Evolutionary conservation across 2,113 vertebrate genomes (phyloP), one percentile per base, ranked within the genome.

Genomic region (Thryonomys swinderianus): DNA sequence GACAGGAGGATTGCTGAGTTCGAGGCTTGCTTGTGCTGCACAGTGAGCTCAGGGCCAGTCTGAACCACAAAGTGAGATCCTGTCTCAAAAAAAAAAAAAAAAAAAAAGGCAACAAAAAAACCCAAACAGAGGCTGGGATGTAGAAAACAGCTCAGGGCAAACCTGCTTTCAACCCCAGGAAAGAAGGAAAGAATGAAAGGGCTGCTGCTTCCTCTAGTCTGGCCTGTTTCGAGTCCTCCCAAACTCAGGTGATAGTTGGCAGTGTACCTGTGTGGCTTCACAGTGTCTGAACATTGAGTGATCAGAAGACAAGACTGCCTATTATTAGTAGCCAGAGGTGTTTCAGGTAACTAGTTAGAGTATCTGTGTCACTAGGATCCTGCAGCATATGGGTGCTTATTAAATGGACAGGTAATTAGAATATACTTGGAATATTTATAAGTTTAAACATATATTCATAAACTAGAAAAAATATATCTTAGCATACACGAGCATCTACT

Each of bases 361-460:
- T 89, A 14, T 93, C 88, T 62, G 25, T 91, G 6, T 96, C 42
- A 67, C 45, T 57, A 64, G 59, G 37, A 18, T 34, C 57, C 11
- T 80, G 42, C 32, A 53, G 7, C 8, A 51, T 83, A 73, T 82
- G 66, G 67, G 12, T 83, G 62, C 82, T 13, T 94, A 94, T 74
- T 66, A 91, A 96, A 95, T 90, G n/a, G 78, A 45, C 5, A 86
- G 64, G 55, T 91, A 91, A 85, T 64, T 95, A 91, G 88, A 37
- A 69, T 91, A 37, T 85, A 84, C 73, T 85, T 92, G 79, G 45
- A 73, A 42, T 90, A n/a, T 86, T 87, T 93, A 5, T 71, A 83
- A 69, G 48, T 71, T 83, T 34, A 57, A 94, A 95, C 53, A 55
- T 67, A 37, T 25, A 67, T 62, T 93, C 74, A 18, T 85, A 91